Evolutionary conservation across 2,113 vertebrate genomes (phyloP).

Genomic region (Panthera leo): DNA sequence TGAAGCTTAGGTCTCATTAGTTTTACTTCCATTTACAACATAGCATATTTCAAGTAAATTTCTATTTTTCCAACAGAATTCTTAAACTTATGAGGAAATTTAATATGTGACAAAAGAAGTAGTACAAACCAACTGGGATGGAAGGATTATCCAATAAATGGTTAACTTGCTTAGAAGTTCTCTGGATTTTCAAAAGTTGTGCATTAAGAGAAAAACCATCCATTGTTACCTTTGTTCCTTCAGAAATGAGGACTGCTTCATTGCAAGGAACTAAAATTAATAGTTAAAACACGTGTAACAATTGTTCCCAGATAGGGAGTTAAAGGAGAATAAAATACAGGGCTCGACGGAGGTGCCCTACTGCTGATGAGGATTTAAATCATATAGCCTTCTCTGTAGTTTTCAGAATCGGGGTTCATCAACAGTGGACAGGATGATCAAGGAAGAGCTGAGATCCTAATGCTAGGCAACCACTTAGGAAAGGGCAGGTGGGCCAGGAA

Average conservation of each 20-base stretch:
- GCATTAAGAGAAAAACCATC: background rate
- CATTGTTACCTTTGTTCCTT: background rate
- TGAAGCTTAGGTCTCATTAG: background rate
- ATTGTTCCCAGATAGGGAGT: background rate
- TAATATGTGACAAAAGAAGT: background rate
- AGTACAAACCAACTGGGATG: background rate
- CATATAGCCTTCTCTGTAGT: background rate
- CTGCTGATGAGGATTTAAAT: background rate
- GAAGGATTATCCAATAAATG: background rate
- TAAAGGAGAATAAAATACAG: background rate
- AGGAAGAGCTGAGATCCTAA: background rate
- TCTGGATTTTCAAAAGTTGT: background rate
- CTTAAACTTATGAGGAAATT: constrained; percentile 1
- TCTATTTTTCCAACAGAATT: constrained; percentile 33
- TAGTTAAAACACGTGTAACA: background rate
- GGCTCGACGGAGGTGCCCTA: background rate
- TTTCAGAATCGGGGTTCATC: background rate
- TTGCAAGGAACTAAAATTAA: background rate
- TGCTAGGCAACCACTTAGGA: background rate
- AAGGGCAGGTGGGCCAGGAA: background rate
- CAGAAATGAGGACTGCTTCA: background rate
- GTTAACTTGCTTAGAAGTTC: background rate
- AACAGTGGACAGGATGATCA: background rate
- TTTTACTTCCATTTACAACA: background rate
- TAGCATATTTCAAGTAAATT: constrained; percentile 9